Evolutionary conservation across 2,888 invertebrate genomes (phyloP).

Genomic region (Prosopocoilus inquinatus): DNA sequence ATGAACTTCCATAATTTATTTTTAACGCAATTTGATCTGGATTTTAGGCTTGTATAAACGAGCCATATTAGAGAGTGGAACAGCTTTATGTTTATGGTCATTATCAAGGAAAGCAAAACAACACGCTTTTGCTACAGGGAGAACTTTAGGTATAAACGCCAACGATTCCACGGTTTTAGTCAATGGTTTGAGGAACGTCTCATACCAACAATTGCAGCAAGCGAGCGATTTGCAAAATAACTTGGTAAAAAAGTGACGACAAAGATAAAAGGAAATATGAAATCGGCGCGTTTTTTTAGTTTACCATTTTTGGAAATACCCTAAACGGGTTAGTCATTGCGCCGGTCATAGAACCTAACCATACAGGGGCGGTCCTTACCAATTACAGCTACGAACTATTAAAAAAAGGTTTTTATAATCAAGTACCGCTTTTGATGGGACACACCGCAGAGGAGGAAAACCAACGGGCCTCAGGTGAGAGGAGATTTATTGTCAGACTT

Average conservation of each 20-base stretch:
- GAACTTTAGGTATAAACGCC: constrained; percentile 1
- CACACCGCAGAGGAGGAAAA: constrained; percentile 27
- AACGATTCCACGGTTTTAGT: constrained; percentile 22
- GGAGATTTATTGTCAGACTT: too few species aligned
- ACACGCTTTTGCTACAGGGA: constrained; percentile 26
- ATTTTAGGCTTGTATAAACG: constrained; percentile 16
- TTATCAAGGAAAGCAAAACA: constrained; percentile 22
- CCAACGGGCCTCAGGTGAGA: background rate
- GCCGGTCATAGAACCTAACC: constrained; percentile 36
- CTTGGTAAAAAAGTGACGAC: background rate
- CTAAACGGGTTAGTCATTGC: constrained; percentile 35
- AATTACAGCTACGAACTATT: constrained; percentile 30
- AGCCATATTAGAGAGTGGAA: constrained; percentile 19
- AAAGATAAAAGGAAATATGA: background rate
- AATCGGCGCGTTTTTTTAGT: background rate
- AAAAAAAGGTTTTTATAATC: constrained; percentile 20
- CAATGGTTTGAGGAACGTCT: constrained; percentile 24
- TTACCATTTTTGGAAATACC: constrained; percentile 8
- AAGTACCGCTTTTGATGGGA: constrained; percentile 29
- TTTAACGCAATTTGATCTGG: too few species aligned
- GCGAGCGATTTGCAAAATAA: background rate
- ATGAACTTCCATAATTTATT: too few species aligned
- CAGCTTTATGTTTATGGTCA: constrained; percentile 11
- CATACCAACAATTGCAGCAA: constrained; percentile 10
- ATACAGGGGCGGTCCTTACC: constrained; percentile 36